Percentiles rank a stretch among this genome's conserved stretches.
phyloP scores from a whole-genome alignment of 2,888 invertebrate genomes.

The Morinoia aosen region DNA sequence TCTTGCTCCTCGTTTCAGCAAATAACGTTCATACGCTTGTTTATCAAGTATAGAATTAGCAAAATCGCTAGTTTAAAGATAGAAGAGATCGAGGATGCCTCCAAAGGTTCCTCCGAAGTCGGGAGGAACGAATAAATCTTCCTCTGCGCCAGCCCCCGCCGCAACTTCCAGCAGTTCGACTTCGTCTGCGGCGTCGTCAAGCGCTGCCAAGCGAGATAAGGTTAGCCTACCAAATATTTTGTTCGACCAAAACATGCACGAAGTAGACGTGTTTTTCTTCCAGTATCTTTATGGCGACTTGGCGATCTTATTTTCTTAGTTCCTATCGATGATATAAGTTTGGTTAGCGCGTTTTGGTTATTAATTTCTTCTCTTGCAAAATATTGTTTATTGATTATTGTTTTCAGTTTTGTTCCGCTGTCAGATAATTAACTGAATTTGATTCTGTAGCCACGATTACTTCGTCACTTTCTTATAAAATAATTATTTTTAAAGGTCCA shows the following conservation, averaged over 20 bases:
- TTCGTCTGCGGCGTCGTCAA: neutral
- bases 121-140: constrained; percentile 18
- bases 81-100: neutral
- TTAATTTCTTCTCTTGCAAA: too few species aligned
- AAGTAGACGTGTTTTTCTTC: neutral
- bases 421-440: too few species aligned
- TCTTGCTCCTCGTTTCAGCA: too few species aligned
- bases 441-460: too few species aligned
- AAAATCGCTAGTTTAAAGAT: neutral
- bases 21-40: neutral
- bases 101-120: constrained; percentile 16
- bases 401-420: too few species aligned
- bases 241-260: neutral
- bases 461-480: too few species aligned
- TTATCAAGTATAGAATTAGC: neutral
- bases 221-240: neutral
- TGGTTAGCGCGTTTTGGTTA: neutral
- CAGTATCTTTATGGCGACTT: neutral
- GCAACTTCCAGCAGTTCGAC: neutral
- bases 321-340: neutral
- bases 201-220: neutral
- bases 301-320: neutral
- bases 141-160: neutral
- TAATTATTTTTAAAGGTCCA: too few species aligned
- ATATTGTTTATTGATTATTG: too few species aligned